Evolutionary conservation across 2,888 invertebrate genomes (phyloP), one percentile per base, ranked within the genome.

Genomic region (Apotomis turbidana): DNA sequence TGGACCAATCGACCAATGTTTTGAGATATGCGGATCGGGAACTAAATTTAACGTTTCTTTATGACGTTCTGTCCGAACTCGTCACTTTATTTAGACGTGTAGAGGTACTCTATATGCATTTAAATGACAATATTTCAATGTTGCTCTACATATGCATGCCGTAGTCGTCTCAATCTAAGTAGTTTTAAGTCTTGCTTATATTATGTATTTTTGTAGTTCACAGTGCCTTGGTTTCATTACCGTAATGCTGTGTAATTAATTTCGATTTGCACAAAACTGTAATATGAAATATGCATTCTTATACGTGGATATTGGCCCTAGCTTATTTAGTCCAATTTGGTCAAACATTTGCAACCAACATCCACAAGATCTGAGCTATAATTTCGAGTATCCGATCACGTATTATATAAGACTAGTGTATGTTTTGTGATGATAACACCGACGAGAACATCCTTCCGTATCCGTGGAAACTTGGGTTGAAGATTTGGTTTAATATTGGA

Each of bases 391-490:
- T 71, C 71, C 71, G 71, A 57, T 71, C 41, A 54, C 36, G 51
- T 59, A 64, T 67, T 68, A 61, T 62, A 67, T 71, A 71, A 71
- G 9, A 13, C 13, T 49, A 49, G 27, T 60, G 36, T 60, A 61
- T 68, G 54, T 68, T 61, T 55, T 60, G 61, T 54, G 61, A 36
- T 68, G 54, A 61, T 55, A 55, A 57, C 6, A 61, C 61, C 68
- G 68, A 68, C 68, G 60, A 27, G 49, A 62, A 13, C 61, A 71
- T 67, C 71, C 71, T 71, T 71, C 71, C 71, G 67, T 49, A 62
- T 57, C 57, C 13, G 71, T 64, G 55, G 38, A 49, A 61, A 13
- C 4, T 8, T 49, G 5, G 6, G 15, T 71, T 46, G 15, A 13
- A 49, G 57, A n/a, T 49, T 54, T 57, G 2, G 44, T 55, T 54